Evolutionary conservation across 2,888 invertebrate genomes (phyloP), one percentile per base, ranked within the genome.

Genomic region (Gymnocheta viridis): DNA sequence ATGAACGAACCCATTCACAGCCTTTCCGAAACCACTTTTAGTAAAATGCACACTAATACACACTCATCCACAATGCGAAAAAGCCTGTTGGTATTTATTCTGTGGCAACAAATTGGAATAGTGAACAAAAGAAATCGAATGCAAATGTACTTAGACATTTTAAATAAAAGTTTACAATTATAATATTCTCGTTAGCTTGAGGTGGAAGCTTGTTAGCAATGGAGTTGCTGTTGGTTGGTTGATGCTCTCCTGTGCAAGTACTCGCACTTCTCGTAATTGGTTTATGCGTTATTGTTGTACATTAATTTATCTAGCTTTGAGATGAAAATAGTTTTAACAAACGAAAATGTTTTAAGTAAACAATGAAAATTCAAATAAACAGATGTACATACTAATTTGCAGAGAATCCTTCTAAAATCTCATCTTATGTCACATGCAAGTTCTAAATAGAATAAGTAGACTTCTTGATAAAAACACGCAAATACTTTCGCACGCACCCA

Each of bases 361-460:
- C 19, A 78, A 41, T 29, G 22, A 12, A 77, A 77, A 78, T 49
- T 24, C 19, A 58, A 47, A 58, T 27, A 67, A 17, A 29, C 17
- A 56, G 29, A 76, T 32, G 32, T 10, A 58, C 24, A 24, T 19
- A n/a, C n/a, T n/a, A 47, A 67, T 58, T 35, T 77, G 35, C 9
- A 19, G 56, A 66, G 35, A 10, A 56, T 47, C 44, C 19, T 49
- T 19, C 47, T 9, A 35, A 56, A 49, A 56, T 72, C 47, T 49
- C 35, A 35, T 35, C 72, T 58, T 66, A 29, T 66, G 56, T 72
- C 64, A 22, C 64, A 66, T 38, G 24, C 41, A 54, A 54, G 47
- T 79, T 56, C 24, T 10, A 47, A 66, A 56, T 47, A 14, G 14
- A 47, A n/a, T n/a, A n/a, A n/a, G 12, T 24, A 47, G 32, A 49